Evolutionary conservation across 2,113 vertebrate species (phyloP).

Genomic region (Antechinus flavipes): DNA sequence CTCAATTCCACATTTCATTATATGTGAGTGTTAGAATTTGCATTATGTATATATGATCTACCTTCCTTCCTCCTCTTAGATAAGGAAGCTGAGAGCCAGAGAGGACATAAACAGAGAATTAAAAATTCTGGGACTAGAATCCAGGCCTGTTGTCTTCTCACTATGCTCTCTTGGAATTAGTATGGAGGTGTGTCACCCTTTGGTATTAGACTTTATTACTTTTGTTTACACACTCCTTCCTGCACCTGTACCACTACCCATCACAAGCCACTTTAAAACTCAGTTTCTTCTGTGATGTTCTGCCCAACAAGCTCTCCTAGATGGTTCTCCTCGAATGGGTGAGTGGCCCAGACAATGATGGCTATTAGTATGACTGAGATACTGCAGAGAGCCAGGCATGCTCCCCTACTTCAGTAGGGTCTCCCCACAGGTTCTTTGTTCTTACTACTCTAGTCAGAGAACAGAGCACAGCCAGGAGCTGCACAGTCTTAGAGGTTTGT

Average conservation of each 20-base stretch:
- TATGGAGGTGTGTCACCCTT: not conserved
- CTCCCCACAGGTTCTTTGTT: not conserved
- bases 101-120: not conserved
- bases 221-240: not conserved
- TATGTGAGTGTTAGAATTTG: not conserved
- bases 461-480: not conserved
- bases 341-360: not conserved
- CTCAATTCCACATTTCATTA: not conserved
- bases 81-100: not conserved
- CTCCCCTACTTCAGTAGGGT: not conserved
- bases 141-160: not conserved
- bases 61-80: not conserved
- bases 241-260: not conserved
- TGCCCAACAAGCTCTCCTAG: not conserved
- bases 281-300: not conserved
- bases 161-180: not conserved
- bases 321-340: not conserved
- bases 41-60: not conserved
- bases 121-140: not conserved
- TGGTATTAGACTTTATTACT: not conserved
- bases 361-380: not conserved
- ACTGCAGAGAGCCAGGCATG: not conserved
- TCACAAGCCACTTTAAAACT: not conserved
- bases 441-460: not conserved
- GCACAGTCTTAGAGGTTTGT: not conserved